A percentile compares a stretch with the other conserved stretches of the same genome.
Conservation (phyloP, 2,888 invertebrate species). For the Flexamia atlantica region DNA sequence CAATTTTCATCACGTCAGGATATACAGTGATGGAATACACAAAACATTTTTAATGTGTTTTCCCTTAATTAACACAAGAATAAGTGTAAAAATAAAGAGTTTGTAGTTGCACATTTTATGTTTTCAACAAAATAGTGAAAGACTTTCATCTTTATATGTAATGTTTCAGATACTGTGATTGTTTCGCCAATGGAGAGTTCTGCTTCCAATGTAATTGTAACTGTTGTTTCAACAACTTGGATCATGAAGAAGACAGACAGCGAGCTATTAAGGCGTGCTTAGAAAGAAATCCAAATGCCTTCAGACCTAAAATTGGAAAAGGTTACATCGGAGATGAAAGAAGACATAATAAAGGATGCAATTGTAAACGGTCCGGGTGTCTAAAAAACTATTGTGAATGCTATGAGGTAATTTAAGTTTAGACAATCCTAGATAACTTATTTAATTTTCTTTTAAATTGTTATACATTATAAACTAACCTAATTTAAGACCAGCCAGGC, state of each 20-base stretch:
- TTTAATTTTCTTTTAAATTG: too few species aligned
- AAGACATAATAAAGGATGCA: conserved; percentile 98
- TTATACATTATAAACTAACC: too few species aligned
- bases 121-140: too few species aligned
- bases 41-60: too few species aligned
- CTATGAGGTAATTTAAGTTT: conserved; percentile 90
- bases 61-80: too few species aligned
- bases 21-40: too few species aligned
- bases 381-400: conserved; percentile 99
- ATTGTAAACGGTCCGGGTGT: conserved; percentile 98
- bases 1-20: too few species aligned
- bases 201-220: conserved; percentile 98
- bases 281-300: conserved; percentile 98
- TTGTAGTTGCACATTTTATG: too few species aligned
- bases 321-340: conserved; percentile 86
- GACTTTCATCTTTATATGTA: too few species aligned
- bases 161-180: conserved; percentile 90
- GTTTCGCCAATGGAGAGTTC: conserved; percentile 99
- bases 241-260: conserved; percentile 96
- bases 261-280: conserved; percentile 96
- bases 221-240: conserved; percentile 97
- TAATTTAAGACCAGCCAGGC: too few species aligned
- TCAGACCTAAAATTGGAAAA: conserved; percentile 98
- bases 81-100: too few species aligned
- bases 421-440: too few species aligned